A percentile compares a stretch with the other conserved stretches of the same genome.
phyloP scores from a whole-genome alignment of 2,888 invertebrate species.

The Campoletis raptor region DNA sequence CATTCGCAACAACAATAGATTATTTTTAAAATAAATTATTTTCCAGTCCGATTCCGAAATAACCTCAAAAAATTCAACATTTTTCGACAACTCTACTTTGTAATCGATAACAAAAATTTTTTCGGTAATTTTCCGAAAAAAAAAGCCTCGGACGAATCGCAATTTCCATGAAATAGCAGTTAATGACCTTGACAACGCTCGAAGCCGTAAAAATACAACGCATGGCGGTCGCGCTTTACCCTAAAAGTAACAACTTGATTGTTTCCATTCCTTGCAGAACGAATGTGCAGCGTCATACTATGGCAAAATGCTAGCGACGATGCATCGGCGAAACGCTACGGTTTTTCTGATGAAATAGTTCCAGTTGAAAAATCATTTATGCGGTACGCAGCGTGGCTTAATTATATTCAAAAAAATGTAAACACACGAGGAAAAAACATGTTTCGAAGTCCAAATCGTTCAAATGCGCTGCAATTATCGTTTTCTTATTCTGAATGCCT shows the following conservation, averaged over 20 bases:
- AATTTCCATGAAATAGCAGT: not conserved
- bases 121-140: not conserved
- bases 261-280: not conserved
- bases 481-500: not conserved
- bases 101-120: not conserved
- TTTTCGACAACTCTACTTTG: not conserved
- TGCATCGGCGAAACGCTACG: no score
- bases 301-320: not conserved
- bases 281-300: not conserved
- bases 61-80: not conserved
- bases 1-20: not conserved
- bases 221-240: constrained; percentile 8
- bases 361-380: not conserved
- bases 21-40: not conserved
- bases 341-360: not conserved
- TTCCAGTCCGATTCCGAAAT: not conserved
- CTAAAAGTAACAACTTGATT: constrained; percentile 6
- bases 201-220: constrained; percentile 4
- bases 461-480: not conserved
- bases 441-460: not conserved
- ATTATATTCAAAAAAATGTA: not conserved
- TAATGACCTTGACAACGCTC: not conserved
- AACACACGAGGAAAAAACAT: not conserved
- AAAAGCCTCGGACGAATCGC: not conserved
- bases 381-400: not conserved